Evolutionary conservation across 1,140 invertebrate species (phyloP).

Genomic region (Hyles euphorbiae): DNA sequence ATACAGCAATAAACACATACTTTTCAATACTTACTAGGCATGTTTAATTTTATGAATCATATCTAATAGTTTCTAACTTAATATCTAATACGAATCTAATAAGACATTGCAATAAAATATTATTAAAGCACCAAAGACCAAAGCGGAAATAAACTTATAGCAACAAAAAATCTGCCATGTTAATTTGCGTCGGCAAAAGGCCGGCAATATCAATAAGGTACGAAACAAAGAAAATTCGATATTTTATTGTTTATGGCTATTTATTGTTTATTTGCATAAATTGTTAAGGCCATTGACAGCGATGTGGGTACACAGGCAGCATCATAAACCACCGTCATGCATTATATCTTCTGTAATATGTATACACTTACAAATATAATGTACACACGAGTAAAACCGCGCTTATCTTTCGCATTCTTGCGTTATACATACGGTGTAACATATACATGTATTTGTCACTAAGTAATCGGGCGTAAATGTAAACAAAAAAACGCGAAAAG

Average conservation of each 20-base stretch:
- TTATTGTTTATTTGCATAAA: constrained; percentile 5
- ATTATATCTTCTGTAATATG: neutral
- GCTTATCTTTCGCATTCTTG: constrained; percentile 23
- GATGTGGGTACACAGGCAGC: neutral
- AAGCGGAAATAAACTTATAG: no score
- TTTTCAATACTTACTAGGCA: no score
- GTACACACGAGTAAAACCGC: constrained; percentile 3
- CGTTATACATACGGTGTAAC: constrained; percentile 9
- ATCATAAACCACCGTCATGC: constrained; percentile 4
- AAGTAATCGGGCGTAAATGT: constrained; percentile 16
- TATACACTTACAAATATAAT: neutral
- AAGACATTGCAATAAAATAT: no score
- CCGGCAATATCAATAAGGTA: no score
- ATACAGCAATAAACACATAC: no score
- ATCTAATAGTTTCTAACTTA: no score
- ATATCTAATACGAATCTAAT: no score
- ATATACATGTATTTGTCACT: constrained; percentile 14
- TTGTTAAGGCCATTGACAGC: constrained; percentile 8
- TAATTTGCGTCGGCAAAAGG: no score
- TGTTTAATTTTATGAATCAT: no score
- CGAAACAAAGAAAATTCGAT: constrained; percentile 2
- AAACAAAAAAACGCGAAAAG: constrained; percentile 42
- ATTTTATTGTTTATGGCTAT: constrained; percentile 2
- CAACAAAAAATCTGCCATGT: no score
- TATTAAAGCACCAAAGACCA: no score